Evolutionary conservation across 2,888 invertebrate species (phyloP), one percentile per base, ranked within the genome.

Genomic region (Eupithecia abbreviata): DNA sequence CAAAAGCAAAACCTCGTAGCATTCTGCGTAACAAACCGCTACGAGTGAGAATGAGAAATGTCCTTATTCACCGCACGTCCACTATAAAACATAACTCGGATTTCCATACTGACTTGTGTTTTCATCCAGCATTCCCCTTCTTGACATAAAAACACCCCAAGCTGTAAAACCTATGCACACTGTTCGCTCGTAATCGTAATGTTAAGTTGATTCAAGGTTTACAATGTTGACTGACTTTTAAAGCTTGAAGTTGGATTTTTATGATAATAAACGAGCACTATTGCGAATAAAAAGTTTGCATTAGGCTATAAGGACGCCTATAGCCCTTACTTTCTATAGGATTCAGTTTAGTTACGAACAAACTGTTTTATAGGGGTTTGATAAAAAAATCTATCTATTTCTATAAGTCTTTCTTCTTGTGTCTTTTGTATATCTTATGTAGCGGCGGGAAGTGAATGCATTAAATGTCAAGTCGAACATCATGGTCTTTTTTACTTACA

Each of bases 1-100:
- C n/a, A 49, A 49, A 49, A 49, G 2, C 10, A 12, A 47, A 49
- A 49, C 4, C 49, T n/a, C 55, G n/a, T 62, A 62, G 43, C n/a
- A 62, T 75, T 77, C 73, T 49, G 55, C 73, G 75, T 71, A 75
- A 72, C 55, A 77, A 73, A 18, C 73, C 42, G 47, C 45, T 41
- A n/a, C 47, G 79, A 72, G 81, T 82, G 80, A 81, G 83, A 72
- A 81, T 81, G 81, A 81, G 82, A 86, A 85, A 84, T 86, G 86
- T 87, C 86, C 86, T 89, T 90, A 94, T 94, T 93, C 94, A 79
- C 85, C 85, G 87, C 94, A 93, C 94, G 94, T 94, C 90, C 90
- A 90, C 91, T 90, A 92, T 94, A 93, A 94, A 93, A 93, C 92
- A 93, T 93, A 93, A 92, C 90, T 91, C 91, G 86, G 93, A 93